phyloP scores from a whole-genome alignment of 2,888 invertebrate genomes.

The Didymodactylos carnosus region DNA sequence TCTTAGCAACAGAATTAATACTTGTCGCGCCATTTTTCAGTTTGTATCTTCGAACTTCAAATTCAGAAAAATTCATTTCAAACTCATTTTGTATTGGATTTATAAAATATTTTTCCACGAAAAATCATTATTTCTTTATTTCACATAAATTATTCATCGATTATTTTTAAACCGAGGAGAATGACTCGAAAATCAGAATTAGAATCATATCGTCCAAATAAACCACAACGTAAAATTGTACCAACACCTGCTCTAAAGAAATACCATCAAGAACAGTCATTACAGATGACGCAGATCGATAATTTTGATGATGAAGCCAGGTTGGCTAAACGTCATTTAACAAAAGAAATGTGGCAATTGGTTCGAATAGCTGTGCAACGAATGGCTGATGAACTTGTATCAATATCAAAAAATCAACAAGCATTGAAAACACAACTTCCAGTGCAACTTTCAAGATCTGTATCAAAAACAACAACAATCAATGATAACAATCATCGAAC shows the following conservation, averaged over 20 bases:
- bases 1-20: too few species aligned
- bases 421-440: too few species aligned
- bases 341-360: neutral
- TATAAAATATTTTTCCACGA: neutral
- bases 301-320: neutral
- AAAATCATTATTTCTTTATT: neutral
- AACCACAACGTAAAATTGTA: neutral
- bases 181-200: too few species aligned
- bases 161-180: too few species aligned
- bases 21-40: too few species aligned
- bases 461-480: neutral
- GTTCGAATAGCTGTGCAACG: neutral
- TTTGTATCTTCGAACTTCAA: too few species aligned
- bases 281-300: too few species aligned
- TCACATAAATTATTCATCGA: neutral
- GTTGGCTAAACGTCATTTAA: neutral
- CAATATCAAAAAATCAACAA: neutral
- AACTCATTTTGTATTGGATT: too few species aligned
- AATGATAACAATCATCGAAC: neutral
- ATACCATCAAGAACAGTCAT: too few species aligned
- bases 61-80: too few species aligned
- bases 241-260: too few species aligned
- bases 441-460: neutral
- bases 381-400: neutral
- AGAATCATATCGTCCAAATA: neutral